Conservation (phyloP, 1,140 invertebrate species). For the Papilio glaucus region DNA sequence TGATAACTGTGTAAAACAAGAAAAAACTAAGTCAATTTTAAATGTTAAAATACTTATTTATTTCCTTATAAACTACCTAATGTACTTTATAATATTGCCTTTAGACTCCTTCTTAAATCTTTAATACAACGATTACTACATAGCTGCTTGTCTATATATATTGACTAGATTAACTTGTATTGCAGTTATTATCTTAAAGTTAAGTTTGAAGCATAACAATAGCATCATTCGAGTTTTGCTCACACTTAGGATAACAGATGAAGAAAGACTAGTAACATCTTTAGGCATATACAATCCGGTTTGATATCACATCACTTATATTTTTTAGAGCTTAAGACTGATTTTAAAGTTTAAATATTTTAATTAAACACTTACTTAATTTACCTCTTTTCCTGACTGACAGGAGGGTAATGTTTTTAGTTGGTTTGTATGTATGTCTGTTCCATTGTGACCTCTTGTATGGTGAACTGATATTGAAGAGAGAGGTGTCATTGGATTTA, state of each 20-base stretch:
- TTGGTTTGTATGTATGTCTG: no score
- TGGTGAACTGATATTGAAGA: no score
- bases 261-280: constrained; percentile 10
- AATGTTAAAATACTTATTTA: not conserved
- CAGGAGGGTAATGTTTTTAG: no score
- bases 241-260: constrained; percentile 3
- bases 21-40: not conserved
- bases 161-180: constrained; percentile 38
- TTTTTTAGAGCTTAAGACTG: no score
- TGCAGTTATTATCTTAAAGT: constrained; percentile 35
- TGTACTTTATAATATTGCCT: constrained; percentile 29
- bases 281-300: not conserved
- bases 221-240: constrained; percentile 24
- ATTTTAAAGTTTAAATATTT: no score
- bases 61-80: constrained; percentile 1
- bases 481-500: no score
- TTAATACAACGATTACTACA: constrained; percentile 23
- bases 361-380: no score
- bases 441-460: no score
- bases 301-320: no score
- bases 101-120: not conserved
- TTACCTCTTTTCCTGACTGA: no score
- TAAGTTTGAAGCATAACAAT: constrained; percentile 37
- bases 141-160: constrained; percentile 20
- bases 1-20: not conserved